These are phyloP conservation scores for Pseudorhiza aurosa DNA, from an alignment of 30 jellyfish, hydroid and myxozoan genomes.

Conservation along the genomic window DNA sequence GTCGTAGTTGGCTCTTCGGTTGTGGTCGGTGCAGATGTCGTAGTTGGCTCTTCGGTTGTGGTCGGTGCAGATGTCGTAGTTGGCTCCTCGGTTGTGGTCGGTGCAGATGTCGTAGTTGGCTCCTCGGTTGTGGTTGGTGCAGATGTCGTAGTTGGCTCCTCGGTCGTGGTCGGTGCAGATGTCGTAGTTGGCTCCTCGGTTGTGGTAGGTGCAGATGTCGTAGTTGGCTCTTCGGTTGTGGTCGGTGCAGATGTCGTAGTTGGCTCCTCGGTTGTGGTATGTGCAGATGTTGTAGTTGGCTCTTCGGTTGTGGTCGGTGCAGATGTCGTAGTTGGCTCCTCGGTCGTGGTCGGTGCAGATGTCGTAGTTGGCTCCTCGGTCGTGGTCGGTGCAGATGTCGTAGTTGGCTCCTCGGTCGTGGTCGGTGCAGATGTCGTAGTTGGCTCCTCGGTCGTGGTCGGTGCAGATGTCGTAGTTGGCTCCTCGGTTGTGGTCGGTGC, in stretches of 20 bases:
- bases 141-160: neutral
- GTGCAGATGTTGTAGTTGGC: conserved; percentile 7
- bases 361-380: conserved; percentile 9
- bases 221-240: conserved; percentile 19
- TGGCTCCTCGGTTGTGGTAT: conserved; percentile 6
- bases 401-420: conserved; percentile 5
- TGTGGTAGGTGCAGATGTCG: conserved; percentile 3
- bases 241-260: neutral
- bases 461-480: conserved; percentile 1
- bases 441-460: conserved; percentile 3
- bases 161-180: neutral
- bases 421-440: neutral
- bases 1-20: conserved; percentile 25
- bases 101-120: conserved; percentile 15
- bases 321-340: conserved; percentile 8
- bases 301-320: conserved; percentile 11
- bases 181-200: conserved; percentile 16
- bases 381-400: conserved; percentile 4
- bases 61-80: neutral
- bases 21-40: no score
- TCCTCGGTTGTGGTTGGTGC: conserved; percentile 8
- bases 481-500: neutral
- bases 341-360: conserved; percentile 1
- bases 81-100: conserved; percentile 12
- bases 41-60: conserved; percentile 1